Conservation (phyloP, 2,797 vertebrate species). For the Lacerta bilineata region DNA sequence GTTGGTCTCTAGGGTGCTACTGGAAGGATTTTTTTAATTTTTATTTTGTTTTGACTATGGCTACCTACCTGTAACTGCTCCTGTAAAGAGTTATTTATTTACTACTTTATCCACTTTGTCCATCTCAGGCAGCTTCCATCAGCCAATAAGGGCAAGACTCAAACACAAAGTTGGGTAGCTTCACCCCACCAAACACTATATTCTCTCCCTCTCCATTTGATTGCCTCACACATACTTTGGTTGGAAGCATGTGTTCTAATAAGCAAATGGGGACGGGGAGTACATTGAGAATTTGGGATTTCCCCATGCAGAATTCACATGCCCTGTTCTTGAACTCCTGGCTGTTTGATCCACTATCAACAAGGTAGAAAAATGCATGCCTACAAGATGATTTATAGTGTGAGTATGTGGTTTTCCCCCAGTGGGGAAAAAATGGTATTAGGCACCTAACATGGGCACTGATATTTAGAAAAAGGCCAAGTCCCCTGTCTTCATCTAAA, state of each 20-base stretch:
- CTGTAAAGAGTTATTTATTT: not conserved
- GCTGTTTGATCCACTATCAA: not conserved
- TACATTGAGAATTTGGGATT: not conserved
- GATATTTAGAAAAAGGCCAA: slow-evolving; percentile 12
- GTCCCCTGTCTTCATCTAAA: not conserved
- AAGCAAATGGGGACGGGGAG: not conserved
- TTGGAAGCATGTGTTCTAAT: not conserved
- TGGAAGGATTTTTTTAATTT: too few relatives aligned
- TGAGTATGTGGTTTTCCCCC: not conserved
- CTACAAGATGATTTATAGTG: not conserved
- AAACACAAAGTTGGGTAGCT: not conserved
- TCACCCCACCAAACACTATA: too few relatives aligned
- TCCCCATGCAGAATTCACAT: not conserved
- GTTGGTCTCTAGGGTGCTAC: too few relatives aligned
- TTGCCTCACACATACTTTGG: too few relatives aligned
- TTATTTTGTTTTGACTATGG: too few relatives aligned
- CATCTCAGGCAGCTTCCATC: not conserved
- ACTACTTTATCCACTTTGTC: not conserved
- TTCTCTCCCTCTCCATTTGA: too few relatives aligned
- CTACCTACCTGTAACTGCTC: too few relatives aligned
- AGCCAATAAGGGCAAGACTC: not conserved
- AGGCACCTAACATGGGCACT: not conserved
- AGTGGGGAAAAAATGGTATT: not conserved
- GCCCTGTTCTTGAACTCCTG: not conserved
- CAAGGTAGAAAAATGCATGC: not conserved